A percentile compares a stretch with the other conserved stretches of the same genome.
These are phyloP conservation scores for Cyclophora albipunctata DNA, from an alignment of 2,888 invertebrate species.

Conservation along the genomic window DNA sequence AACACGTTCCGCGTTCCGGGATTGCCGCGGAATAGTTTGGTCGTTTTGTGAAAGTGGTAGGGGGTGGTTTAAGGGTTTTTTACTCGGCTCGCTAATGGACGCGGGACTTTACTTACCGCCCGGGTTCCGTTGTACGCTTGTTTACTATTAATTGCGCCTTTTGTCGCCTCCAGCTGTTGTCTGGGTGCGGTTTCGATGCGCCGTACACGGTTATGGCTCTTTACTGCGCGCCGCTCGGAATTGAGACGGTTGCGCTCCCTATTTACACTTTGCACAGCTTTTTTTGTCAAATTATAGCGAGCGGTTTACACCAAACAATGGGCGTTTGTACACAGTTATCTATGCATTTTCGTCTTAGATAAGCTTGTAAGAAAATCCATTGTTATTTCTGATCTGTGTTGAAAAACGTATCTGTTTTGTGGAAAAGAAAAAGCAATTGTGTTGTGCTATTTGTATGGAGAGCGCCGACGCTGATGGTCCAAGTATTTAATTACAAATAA, in stretches of 20 bases:
- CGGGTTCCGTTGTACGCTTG: constrained; percentile 45
- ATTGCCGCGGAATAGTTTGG: constrained; percentile 54
- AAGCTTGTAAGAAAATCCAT: no score
- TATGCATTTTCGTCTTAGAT: no score
- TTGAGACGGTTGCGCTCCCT: constrained; percentile 22
- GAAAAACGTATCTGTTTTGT: not conserved
- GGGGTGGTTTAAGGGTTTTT: constrained; percentile 40
- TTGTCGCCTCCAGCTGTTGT: constrained; percentile 56
- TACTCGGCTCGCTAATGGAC: constrained; percentile 50
- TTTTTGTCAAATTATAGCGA: constrained; percentile 16
- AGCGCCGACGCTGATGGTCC: constrained; percentile 10
- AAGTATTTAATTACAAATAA: constrained; percentile 22
- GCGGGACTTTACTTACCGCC: constrained; percentile 49
- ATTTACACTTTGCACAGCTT: constrained; percentile 17
- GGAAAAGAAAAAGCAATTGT: constrained; percentile 6
- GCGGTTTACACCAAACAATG: not conserved
- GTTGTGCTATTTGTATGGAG: constrained; percentile 8
- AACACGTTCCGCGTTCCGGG: constrained; percentile 46
- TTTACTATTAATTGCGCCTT: constrained; percentile 68
- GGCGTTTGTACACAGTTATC: not conserved
- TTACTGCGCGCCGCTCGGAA: constrained; percentile 23
- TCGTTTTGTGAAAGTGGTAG: constrained; percentile 39
- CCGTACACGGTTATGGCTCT: constrained; percentile 33
- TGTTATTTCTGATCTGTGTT: not conserved
- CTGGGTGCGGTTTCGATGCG: constrained; percentile 30